Evolutionary conservation across 2,113 vertebrate species (phyloP).

Genomic region (Cardinalis cardinalis): DNA sequence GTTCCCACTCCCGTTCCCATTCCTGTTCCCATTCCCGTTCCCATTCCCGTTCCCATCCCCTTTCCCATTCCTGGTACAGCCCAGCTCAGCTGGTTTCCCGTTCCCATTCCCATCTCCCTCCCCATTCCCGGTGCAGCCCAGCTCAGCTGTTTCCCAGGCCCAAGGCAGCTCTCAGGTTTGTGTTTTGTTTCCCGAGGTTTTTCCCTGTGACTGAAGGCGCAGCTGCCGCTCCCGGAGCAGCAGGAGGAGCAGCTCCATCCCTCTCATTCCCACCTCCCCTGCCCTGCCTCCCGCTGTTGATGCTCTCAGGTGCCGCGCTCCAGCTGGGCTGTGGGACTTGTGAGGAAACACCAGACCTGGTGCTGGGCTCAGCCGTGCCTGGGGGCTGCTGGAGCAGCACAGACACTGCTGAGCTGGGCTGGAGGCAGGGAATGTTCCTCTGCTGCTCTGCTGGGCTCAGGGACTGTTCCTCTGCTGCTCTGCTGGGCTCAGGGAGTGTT

Average conservation of each 20-base stretch:
- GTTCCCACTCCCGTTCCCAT: no score
- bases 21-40: background rate
- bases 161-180: background rate
- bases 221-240: background rate
- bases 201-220: background rate
- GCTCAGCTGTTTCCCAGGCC: background rate
- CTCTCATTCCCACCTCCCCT: background rate
- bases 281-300: background rate
- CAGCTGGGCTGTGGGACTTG: background rate
- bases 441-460: background rate
- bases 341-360: background rate
- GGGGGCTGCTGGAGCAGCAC: background rate
- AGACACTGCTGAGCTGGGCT: background rate
- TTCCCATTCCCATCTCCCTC: background rate
- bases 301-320: constrained; percentile 16
- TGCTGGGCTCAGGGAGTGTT: background rate
- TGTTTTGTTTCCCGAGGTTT: background rate
- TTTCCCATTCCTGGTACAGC: background rate
- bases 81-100: background rate
- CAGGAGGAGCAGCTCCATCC: background rate
- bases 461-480: background rate
- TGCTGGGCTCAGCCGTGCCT: background rate
- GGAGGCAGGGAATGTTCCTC: background rate
- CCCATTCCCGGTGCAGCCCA: background rate
- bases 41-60: background rate